These are phyloP conservation scores for Drosophila putrida DNA, from an alignment of 2,888 invertebrate species.

Conservation along the genomic window DNA sequence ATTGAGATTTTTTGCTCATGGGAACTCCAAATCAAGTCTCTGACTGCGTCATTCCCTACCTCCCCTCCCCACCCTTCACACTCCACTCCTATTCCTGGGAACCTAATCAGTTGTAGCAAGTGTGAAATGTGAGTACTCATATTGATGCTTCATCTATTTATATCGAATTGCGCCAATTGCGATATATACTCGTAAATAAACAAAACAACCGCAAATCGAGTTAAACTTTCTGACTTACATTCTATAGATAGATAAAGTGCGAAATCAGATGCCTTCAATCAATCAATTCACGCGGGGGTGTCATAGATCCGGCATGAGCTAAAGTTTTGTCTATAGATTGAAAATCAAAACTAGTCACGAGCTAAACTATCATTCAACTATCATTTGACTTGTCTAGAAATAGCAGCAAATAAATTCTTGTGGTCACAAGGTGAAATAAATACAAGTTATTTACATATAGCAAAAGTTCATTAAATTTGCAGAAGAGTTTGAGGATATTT, in stretches of 20 bases:
- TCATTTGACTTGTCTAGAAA: not conserved
- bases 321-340: too few species aligned
- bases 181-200: constrained; percentile 18
- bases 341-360: constrained; percentile 7
- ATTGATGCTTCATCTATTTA: constrained; percentile 41
- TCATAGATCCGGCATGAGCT: constrained; percentile 26
- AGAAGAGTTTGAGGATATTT: not conserved
- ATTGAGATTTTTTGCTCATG: constrained; percentile 25
- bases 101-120: constrained; percentile 21
- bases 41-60: constrained; percentile 4
- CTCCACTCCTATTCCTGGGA: too few species aligned
- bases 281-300: constrained; percentile 35
- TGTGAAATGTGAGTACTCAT: constrained; percentile 1
- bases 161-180: constrained; percentile 29
- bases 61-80: not conserved
- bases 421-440: not conserved
- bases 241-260: constrained; percentile 39
- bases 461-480: not conserved
- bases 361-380: constrained; percentile 1
- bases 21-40: constrained; percentile 24
- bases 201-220: constrained; percentile 36
- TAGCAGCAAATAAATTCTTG: not conserved
- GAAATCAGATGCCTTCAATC: constrained; percentile 35
- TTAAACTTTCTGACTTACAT: constrained; percentile 42
- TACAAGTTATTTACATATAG: not conserved